Percentiles rank a stretch among this genome's conserved stretches.
phyloP scores from a whole-genome alignment of 2,888 invertebrate species.

The Artemia sp. region DNA sequence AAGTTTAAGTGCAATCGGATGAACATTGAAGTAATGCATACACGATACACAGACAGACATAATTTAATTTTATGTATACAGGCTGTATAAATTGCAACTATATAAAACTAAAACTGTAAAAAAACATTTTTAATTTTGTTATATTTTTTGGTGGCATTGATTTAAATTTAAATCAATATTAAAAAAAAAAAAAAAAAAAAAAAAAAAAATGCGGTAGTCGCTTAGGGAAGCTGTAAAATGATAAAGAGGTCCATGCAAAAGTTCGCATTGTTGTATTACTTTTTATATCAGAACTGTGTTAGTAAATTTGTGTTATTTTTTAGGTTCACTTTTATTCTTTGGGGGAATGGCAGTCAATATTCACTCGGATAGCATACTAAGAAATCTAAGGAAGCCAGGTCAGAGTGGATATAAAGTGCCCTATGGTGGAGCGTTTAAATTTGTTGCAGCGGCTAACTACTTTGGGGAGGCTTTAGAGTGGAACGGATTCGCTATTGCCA shows the following conservation, averaged over 20 bases:
- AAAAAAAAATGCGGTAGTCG: background rate
- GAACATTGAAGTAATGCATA: too few relatives aligned
- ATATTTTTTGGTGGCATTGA: too few relatives aligned
- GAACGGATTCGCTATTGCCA: conserved; percentile 36
- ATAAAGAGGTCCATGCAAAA: background rate
- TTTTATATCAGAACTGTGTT: too few relatives aligned
- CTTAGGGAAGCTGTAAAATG: background rate
- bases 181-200: background rate
- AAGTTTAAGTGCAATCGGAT: too few relatives aligned
- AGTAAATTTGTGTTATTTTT: conserved; percentile 19
- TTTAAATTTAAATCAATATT: background rate
- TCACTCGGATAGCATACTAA: conserved; percentile 34
- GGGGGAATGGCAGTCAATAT: conserved; percentile 36
- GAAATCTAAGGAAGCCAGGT: conserved; percentile 34
- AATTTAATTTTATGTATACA: too few relatives aligned
- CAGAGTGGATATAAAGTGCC: conserved; percentile 35
- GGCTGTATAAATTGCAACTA: too few relatives aligned
- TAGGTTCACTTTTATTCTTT: conserved; percentile 32
- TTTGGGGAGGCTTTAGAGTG: conserved; percentile 41
- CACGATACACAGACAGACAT: too few relatives aligned
- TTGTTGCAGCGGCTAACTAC: conserved; percentile 37
- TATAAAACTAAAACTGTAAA: too few relatives aligned
- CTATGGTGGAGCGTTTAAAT: conserved; percentile 35
- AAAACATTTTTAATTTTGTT: too few relatives aligned
- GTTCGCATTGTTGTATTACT: background rate